Base-by-base conservation (phyloP, 2,888 invertebrate species). In the Phymatocera aterrima region DNA sequence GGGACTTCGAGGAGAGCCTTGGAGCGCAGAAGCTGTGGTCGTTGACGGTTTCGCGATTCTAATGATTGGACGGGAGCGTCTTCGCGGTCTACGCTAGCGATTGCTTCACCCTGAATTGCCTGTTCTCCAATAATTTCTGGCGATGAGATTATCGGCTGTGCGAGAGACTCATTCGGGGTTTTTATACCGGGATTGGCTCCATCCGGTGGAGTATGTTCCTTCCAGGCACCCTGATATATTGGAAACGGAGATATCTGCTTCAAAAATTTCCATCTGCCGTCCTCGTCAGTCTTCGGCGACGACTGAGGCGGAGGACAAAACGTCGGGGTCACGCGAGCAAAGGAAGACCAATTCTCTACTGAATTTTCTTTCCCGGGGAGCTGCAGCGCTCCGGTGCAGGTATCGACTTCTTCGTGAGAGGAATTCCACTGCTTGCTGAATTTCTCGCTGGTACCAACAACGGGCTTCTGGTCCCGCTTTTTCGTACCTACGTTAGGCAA, bases 211-310 rank as follows among this genome's bases (percentile, higher is more conserved):
- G 90, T 87, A 61, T 88, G 87, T 77, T 90, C 90, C 79, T 84
- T 89, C 90, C 90, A 90, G 10, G 86, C 90, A 18, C 90, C 90
- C 77, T 90, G 90, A 51, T 90, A 90, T 10, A 90, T 78, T 2
- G 90, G 90, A 31, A 90, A 90, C 28, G 90, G 89, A 4, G 89
- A 86, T 10, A 90, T 86, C 80, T 87, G 87, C 65, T 89, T 90
- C 31, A 90, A 83, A 15, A 90, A 86, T 28, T 88, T 84, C 90
- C 87, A 87, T 3, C 90, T 88, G 68, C 85, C 86, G 15, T 87
- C 86, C n/a, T 87, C 88, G 68, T 90, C 89, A 60, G 87, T 88
- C 80, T 85, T 81, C 12, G 79, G 68, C 0, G 85, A 83, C 1
- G 87, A 81, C 3, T 85, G 84, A 18, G 81, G 83, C 2, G 90